Percentiles rank a stretch among this genome's conserved stretches.
Evolutionary conservation across 2,797 vertebrate species (phyloP).

Genomic region (Selene dorsalis): DNA sequence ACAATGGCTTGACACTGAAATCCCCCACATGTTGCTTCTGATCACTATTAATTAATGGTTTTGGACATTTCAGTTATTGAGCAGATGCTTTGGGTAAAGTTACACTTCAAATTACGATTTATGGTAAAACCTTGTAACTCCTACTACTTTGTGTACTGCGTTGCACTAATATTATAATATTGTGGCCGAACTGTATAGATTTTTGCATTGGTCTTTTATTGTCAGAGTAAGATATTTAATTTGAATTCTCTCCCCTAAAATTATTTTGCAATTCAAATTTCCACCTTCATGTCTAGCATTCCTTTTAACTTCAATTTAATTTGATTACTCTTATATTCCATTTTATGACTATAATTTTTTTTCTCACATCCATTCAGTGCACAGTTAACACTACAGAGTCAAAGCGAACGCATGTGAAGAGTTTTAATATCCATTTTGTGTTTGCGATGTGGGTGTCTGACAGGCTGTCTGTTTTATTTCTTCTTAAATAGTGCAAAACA

Average conservation of each 20-base stretch:
- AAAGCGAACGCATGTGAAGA: not conserved
- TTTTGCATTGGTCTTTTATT: too few species aligned
- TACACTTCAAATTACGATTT: not conserved
- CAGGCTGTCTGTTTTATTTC: not conserved
- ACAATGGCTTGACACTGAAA: too few species aligned
- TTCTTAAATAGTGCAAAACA: too few species aligned
- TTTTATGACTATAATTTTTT: not conserved
- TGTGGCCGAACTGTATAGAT: too few species aligned
- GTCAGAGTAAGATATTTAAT: not conserved
- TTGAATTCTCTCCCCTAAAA: not conserved
- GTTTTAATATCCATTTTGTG: not conserved
- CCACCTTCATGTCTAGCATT: too few species aligned
- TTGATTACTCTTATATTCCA: not conserved
- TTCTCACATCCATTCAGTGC: not conserved
- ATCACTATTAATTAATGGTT: too few species aligned
- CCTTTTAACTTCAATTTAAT: not conserved
- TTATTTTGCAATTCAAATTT: not conserved
- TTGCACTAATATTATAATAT: too few species aligned
- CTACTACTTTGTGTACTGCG: too few species aligned
- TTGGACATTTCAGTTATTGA: too few species aligned
- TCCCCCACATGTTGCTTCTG: too few species aligned
- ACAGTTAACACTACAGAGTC: not conserved
- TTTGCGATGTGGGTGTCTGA: not conserved
- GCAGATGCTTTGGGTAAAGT: conserved; percentile 2
- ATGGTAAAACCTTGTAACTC: too few species aligned